Base-by-base conservation (phyloP, 2,888 invertebrate species). In the Limnephilus auricula region DNA sequence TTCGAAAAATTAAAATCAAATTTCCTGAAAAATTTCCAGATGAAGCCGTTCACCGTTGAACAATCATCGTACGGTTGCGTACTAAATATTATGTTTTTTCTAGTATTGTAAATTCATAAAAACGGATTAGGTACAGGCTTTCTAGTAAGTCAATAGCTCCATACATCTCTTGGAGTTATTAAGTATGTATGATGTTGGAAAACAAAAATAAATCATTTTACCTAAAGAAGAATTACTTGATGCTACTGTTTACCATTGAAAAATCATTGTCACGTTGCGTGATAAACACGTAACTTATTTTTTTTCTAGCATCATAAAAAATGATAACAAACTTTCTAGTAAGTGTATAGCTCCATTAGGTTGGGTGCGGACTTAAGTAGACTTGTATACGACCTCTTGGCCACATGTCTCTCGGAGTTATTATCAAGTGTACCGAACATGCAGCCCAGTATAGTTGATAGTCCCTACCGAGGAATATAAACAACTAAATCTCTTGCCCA, bases 331-430 rank as follows among this genome's bases (percentile, higher is more conserved):
- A 6, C 65, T 65, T 25, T 25, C 25, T 65, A 9, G 65, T 65
- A 25, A 65, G 65, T 18, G 25, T 65, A 25, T 65, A 65, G n/a
- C 25, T 65, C 25, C 65, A 65, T 65, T 65, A 6, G 31, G 37
- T n/a, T 15, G 37, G 32, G 84, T 82, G 89, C 45, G 89, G 89
- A 89, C 89, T 82, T 82, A 89, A 82, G 82, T 37, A 34, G 90
- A 90, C 83, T 90, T 13, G 90, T 90, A 90, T 90, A 90, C 65
- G 84, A 65, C 83, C 50, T 84, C 84, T 90, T 83, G 79, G 84
- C 34, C 90, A 90, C 83, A 83, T 90, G 90, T 90, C 90, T 83
- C 83, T 84, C 25, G 82, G 34, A 82, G 83, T 90, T 90, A 90
- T 90, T 90, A 84, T 90, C 86, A 86, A 50, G 45, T 86, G 50